Percentiles rank a stretch among this genome's conserved stretches.
phyloP scores from a whole-genome alignment of 2,888 invertebrate genomes.

The Leuctra nigra region DNA sequence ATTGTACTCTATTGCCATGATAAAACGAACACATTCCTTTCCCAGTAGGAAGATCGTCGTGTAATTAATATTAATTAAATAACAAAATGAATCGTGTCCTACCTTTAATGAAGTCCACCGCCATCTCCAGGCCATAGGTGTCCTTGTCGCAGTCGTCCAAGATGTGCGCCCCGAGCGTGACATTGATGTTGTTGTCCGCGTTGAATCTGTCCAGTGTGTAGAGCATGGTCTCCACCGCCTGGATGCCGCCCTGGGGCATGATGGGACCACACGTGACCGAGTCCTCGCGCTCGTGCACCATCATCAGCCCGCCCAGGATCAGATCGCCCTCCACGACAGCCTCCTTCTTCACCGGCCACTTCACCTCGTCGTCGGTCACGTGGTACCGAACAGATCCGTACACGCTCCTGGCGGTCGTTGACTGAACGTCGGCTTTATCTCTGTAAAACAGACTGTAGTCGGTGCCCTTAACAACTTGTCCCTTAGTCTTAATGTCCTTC shows the following conservation, averaged over 20 bases:
- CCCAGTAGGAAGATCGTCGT: no score
- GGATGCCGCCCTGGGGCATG: slow-evolving; percentile 88
- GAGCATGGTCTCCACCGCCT: slow-evolving; percentile 87
- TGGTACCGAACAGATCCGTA: no score
- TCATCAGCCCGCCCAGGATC: slow-evolving; percentile 86
- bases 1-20: no score
- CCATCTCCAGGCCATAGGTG: slow-evolving; percentile 92
- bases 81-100: no score
- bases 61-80: no score
- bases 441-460: no score
- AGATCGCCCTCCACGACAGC: slow-evolving; percentile 84
- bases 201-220: slow-evolving; percentile 82
- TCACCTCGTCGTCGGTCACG: not conserved
- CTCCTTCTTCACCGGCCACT: slow-evolving; percentile 79
- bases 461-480: no score
- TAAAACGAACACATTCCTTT: no score
- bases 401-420: no score
- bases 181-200: slow-evolving; percentile 57
- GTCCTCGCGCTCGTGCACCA: slow-evolving; percentile 89
- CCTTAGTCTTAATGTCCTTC: no score
- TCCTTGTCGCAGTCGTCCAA: slow-evolving; percentile 95
- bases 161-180: slow-evolving; percentile 78
- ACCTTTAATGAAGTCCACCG: slow-evolving; percentile 96
- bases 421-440: no score
- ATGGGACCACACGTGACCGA: slow-evolving; percentile 83